Base-by-base conservation (phyloP, 23 tunicate species). In the Botrylloides violaceus region DNA sequence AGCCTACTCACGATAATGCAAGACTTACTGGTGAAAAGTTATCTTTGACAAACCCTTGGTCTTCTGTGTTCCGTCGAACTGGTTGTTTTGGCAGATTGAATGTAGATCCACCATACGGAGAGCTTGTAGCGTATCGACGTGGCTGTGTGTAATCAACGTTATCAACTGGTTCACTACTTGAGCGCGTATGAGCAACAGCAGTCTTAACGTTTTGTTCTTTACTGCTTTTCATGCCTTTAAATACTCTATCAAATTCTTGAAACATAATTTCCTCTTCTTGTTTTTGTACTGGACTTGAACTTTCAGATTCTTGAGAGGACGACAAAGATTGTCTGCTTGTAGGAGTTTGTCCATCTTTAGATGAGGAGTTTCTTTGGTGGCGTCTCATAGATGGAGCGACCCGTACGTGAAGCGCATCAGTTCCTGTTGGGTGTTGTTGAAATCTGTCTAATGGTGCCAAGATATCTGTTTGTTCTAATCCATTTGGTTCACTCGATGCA, bases 401-500 rank as follows among this genome's bases (percentile, higher is more conserved):
- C 27, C 64, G 22, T 65, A 33, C 47, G 31, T 18, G 33, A 29
- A 32, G 71, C 20, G 19, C 38, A 29, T 23, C 71, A 7, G 36
- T 38, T 0, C 38, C n/a, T 66, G 9, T 66, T 47, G 58, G 84
- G 64, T 71, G 66, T 38, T 34, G 77, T 38, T 36, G 39, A 32
- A 58, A 78, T 21, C 70, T 58, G 9, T 83, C 81, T 0, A 83
- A 47, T 18, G 64, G 79, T 2, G 71, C 77, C 3, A 83, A 70
- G 19, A 43, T 64, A 43, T 83, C 88, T 20, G 39, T 43, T 60
- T 86, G 81, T 31, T 86, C 94, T 9, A 59, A 48, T 2, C 82
- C 64, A 35, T 59, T 61, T 1, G 97, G 90, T 30, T 90, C 97
- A 66, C 97, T 90, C 55, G 71, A 83, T 19, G 90, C 70, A 29